A percentile compares a stretch with the other conserved stretches of the same genome.
Evolutionary conservation across 2,888 invertebrate genomes (phyloP).

Genomic region (Gerosis bhagava): DNA sequence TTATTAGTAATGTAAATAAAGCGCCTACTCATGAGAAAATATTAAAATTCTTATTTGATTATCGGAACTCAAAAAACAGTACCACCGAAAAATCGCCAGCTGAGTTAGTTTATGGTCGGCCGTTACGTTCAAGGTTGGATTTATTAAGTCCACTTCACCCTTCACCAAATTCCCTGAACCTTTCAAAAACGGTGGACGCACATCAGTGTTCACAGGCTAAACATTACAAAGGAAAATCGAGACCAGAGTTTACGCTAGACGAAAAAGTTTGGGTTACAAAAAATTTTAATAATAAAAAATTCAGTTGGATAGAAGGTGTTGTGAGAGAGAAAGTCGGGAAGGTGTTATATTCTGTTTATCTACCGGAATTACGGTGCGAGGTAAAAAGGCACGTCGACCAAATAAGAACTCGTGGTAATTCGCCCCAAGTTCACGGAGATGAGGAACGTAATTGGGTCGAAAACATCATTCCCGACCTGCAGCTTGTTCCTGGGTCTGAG

Average conservation of each 20-base stretch:
- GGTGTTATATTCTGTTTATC: conserved; percentile 1
- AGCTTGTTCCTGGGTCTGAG: too few relatives aligned
- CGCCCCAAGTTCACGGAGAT: too few relatives aligned
- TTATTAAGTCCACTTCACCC: conserved; percentile 1
- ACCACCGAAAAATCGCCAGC: conserved; percentile 17
- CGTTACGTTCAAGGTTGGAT: conserved; percentile 10
- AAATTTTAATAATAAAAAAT: conserved; percentile 7
- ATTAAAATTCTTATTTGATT: conserved; percentile 17
- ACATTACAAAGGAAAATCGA: neutral
- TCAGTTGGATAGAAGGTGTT: conserved; percentile 1
- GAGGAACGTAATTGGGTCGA: too few relatives aligned
- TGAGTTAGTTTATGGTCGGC: conserved; percentile 10
- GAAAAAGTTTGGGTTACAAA: conserved; percentile 10
- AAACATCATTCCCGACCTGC: too few relatives aligned
- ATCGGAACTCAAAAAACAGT: conserved; percentile 17
- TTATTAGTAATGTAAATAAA: conserved; percentile 7
- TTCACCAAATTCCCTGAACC: conserved; percentile 6
- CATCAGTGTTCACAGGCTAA: conserved; percentile 17
- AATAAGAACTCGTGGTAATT: neutral
- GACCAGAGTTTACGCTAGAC: conserved; percentile 1
- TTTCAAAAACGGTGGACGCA: neutral
- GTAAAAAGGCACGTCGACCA: conserved; percentile 11
- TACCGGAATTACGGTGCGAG: neutral
- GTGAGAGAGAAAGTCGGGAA: conserved; percentile 4
- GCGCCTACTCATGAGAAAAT: conserved; percentile 3